Evolutionary conservation across 2,797 vertebrate genomes (phyloP).

Genomic region (Selene dorsalis): DNA sequence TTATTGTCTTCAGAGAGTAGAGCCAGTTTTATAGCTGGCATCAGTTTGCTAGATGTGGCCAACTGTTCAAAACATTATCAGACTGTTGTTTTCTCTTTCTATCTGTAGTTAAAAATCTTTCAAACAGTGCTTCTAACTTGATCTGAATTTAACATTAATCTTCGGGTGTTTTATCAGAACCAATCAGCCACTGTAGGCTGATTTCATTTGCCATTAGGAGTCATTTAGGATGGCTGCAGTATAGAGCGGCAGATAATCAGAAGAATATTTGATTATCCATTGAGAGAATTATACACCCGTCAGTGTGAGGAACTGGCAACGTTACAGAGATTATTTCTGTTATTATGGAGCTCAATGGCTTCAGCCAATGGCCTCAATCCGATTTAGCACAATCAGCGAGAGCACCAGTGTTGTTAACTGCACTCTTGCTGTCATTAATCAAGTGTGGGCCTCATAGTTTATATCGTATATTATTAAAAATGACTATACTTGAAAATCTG

Average conservation of each 20-base stretch:
- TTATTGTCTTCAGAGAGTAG: not conserved
- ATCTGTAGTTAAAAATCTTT: conserved; percentile 10
- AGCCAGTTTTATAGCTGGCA: not conserved
- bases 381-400: conserved; percentile 46
- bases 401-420: conserved; percentile 15
- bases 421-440: conserved; percentile 8
- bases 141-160: conserved; percentile 43
- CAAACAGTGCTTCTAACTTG: conserved; percentile 3
- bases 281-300: conserved; percentile 57
- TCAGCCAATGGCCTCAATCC: conserved; percentile 53
- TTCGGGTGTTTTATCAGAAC: conserved; percentile 33
- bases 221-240: conserved; percentile 59
- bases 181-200: conserved; percentile 65
- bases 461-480: not conserved
- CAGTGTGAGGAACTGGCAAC: conserved; percentile 44
- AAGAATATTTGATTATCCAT: conserved; percentile 68
- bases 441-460: not conserved
- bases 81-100: not conserved
- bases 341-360: conserved; percentile 56
- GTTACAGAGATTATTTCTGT: conserved; percentile 68
- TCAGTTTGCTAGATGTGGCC: not conserved
- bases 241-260: conserved; percentile 68
- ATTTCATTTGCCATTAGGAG: conserved; percentile 65
- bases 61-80: conserved; percentile 11
- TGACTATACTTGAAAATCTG: not conserved